Base-by-base conservation (phyloP, 2,888 invertebrate species). In the Xestoiulus laeticollis region DNA sequence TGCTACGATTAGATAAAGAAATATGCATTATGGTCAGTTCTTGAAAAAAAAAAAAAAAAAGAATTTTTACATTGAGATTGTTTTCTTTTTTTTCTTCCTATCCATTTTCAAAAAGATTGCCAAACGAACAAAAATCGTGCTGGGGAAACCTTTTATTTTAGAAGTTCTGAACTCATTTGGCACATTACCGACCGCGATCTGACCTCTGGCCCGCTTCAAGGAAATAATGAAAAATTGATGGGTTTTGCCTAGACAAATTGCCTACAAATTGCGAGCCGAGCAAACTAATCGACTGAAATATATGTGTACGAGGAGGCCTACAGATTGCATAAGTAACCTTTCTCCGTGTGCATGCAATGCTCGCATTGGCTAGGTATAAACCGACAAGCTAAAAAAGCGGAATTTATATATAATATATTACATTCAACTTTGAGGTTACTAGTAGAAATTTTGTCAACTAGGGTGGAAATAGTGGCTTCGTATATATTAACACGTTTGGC, bases 391-490 rank as follows among this genome's bases (percentile, higher is more conserved):
- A n/a, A 59, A 59, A 59, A 59, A 59, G 59, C 59, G 22, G 59
- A n/a, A 59, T 59, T 59, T 59, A 59, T 59, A 59, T n/a, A 59
- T 59, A 59, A 59, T 59, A 59, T 59, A 59, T 59, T 59, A 59
- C 59, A 59, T 59, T 59, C 2, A 59, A n/a, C 19, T 59, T 59
- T 6, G 14, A 59, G 59, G 8, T 59, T 59, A 59, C 59, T 59
- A 59, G 59, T 59, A 59, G 59, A 59, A 59, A 59, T n/a, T n/a
- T 59, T 22, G 59, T 59, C 59, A 8, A 22, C 59, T 59, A 59
- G 59, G 59, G 59, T 59, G 22, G 59, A 59, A 59, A 59, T 59
- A n/a, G 59, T 59, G 59, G 14, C 59, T 59, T 59, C 8, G 3
- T 59, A 59, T n/a, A 4, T 59, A 59, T n/a, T n/a, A 59, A 59